A percentile compares a stretch with the other conserved stretches of the same genome.
phyloP scores from a whole-genome alignment of 2,888 invertebrate genomes.

The Smittia sp. region DNA sequence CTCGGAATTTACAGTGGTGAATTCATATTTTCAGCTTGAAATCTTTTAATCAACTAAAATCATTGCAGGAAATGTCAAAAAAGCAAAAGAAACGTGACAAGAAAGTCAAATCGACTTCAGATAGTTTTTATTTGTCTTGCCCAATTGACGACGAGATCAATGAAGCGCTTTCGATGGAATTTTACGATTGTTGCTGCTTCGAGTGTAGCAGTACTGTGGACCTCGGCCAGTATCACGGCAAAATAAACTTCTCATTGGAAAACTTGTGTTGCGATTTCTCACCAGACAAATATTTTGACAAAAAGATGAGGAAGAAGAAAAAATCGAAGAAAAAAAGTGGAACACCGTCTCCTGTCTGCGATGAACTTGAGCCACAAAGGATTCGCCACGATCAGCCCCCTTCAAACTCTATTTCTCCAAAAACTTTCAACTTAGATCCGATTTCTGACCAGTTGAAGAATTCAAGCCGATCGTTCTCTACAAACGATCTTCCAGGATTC shows the following conservation, averaged over 20 bases:
- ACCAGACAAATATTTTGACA: constrained; percentile 15
- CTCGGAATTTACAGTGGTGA: constrained; percentile 26
- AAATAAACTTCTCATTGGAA: constrained; percentile 33
- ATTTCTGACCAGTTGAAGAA: constrained; percentile 26
- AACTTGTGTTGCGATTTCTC: constrained; percentile 26
- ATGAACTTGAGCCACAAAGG: background rate
- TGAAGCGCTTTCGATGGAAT: constrained; percentile 32
- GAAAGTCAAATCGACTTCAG: constrained; percentile 8
- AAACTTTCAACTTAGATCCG: constrained; percentile 28
- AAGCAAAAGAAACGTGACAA: constrained; percentile 14
- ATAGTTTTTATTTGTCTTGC: constrained; percentile 2
- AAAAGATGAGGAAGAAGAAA: constrained; percentile 36
- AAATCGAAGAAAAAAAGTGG: constrained; percentile 36
- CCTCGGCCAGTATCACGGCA: constrained; percentile 5
- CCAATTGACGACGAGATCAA: constrained; percentile 6
- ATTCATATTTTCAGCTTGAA: background rate
- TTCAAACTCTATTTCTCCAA: constrained; percentile 18
- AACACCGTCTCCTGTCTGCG: constrained; percentile 16
- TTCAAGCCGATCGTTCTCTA: constrained; percentile 35
- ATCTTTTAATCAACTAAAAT: background rate
- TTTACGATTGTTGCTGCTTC: constrained; percentile 35
- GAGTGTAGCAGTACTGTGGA: constrained; percentile 14
- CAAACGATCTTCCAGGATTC: constrained; percentile 33
- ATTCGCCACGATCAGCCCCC: background rate
- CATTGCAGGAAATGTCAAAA: constrained; percentile 24